These are phyloP conservation scores for Furcifer pardalis DNA, from an alignment of 2,797 vertebrate species.

Conservation along the genomic window DNA sequence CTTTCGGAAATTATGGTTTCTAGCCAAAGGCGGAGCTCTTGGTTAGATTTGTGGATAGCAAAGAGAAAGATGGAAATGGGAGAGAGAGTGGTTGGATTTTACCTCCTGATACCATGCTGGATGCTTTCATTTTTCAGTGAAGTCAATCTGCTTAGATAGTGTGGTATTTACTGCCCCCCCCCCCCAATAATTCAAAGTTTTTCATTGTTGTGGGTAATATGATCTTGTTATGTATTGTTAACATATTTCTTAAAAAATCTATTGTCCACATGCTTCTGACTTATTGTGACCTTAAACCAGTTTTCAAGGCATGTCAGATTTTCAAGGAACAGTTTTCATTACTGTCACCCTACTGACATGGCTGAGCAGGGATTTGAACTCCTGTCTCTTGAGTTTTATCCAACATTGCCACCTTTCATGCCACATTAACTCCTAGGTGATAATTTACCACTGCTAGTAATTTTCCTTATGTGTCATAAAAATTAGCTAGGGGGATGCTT, in stretches of 20 bases:
- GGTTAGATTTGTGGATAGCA: neutral
- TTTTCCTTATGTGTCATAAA: neutral
- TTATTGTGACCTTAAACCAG: too few species aligned
- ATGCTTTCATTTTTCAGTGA: neutral
- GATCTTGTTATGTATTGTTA: neutral
- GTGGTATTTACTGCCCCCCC: neutral
- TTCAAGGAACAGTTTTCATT: too few species aligned
- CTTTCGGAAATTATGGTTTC: neutral
- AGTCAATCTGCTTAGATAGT: neutral
- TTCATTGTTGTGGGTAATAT: neutral
- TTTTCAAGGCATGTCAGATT: too few species aligned
- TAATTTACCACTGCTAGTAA: neutral
- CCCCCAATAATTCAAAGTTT: neutral
- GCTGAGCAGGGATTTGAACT: too few species aligned
- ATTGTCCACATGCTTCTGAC: too few species aligned
- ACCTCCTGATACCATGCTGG: neutral
- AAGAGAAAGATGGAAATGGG: neutral
- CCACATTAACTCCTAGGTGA: too few species aligned
- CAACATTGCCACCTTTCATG: too few species aligned
- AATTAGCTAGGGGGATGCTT: neutral
- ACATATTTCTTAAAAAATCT: too few species aligned
- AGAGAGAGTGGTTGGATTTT: neutral
- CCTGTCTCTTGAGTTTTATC: too few species aligned
- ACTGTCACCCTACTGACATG: too few species aligned
- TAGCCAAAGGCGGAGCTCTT: neutral